Conservation (phyloP, 2,113 vertebrate genomes). For the Gallinago jamesoni region DNA sequence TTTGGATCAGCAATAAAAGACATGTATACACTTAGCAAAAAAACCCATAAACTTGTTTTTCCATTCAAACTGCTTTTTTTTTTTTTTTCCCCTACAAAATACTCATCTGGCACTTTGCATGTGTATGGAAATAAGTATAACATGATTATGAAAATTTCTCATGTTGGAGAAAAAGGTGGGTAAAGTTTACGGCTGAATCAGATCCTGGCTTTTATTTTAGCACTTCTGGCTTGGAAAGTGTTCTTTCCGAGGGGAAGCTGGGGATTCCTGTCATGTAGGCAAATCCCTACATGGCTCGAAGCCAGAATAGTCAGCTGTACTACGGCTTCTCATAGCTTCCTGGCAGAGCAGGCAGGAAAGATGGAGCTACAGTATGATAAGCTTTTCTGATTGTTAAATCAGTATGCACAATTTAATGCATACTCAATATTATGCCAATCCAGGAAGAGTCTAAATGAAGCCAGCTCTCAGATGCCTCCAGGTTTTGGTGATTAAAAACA, state of each 20-base stretch:
- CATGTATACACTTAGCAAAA: not conserved
- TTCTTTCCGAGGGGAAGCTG: not conserved
- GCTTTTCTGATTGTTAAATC: not conserved
- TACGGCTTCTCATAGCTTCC: not conserved
- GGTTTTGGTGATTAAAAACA: not conserved
- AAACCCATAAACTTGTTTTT: not conserved
- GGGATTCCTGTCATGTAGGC: not conserved
- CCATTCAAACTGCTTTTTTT: not conserved
- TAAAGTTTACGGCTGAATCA: not conserved
- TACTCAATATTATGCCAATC: not conserved
- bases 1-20: not conserved
- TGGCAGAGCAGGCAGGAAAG: not conserved
- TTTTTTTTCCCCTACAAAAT: not conserved
- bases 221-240: not conserved
- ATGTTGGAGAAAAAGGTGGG: not conserved
- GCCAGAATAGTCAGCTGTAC: not conserved
- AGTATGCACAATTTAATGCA: not conserved
- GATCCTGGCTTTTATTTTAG: not conserved
- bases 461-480: not conserved
- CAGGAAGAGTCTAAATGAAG: not conserved
- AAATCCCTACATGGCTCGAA: not conserved
- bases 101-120: not conserved
- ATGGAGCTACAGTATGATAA: not conserved
- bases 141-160: not conserved
- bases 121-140: not conserved